Evolutionary conservation across 2,113 vertebrate genomes (phyloP).

Genomic region (Canis aureus): DNA sequence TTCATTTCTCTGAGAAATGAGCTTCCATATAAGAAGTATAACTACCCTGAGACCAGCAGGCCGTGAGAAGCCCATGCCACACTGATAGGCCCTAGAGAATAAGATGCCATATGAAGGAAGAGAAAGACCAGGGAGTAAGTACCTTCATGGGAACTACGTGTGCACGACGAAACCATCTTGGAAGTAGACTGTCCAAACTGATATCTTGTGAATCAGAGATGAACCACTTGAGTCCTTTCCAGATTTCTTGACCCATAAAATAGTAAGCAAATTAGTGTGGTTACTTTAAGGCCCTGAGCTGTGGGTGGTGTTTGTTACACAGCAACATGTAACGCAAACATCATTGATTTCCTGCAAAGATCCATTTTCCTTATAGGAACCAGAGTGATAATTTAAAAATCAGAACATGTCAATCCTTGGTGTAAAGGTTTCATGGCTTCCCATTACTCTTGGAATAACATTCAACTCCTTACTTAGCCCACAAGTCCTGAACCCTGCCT

Average conservation of each 20-base stretch:
- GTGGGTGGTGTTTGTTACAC: neutral
- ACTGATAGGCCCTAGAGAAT: neutral
- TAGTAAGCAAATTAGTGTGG: neutral
- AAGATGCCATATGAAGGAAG: neutral
- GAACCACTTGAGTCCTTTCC: neutral
- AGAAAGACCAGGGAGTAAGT: neutral
- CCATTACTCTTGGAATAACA: neutral
- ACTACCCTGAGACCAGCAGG: neutral
- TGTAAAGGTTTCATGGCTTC: neutral
- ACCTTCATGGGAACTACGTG: neutral
- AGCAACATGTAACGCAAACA: neutral
- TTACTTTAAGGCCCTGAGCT: neutral
- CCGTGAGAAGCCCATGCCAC: neutral
- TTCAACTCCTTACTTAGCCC: neutral
- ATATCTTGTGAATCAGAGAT: neutral
- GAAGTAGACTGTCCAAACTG: neutral
- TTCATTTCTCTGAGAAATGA: constrained; percentile 2
- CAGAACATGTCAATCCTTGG: neutral
- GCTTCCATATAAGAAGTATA: neutral
- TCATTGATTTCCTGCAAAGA: neutral
- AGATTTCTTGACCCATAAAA: neutral
- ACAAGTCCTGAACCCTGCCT: neutral
- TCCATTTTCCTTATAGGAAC: neutral
- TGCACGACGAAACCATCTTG: neutral
- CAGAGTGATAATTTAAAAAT: neutral